These are phyloP conservation scores for Pseudeuparius sepicola DNA, from an alignment of 2,888 invertebrate genomes.

Conservation along the genomic window DNA sequence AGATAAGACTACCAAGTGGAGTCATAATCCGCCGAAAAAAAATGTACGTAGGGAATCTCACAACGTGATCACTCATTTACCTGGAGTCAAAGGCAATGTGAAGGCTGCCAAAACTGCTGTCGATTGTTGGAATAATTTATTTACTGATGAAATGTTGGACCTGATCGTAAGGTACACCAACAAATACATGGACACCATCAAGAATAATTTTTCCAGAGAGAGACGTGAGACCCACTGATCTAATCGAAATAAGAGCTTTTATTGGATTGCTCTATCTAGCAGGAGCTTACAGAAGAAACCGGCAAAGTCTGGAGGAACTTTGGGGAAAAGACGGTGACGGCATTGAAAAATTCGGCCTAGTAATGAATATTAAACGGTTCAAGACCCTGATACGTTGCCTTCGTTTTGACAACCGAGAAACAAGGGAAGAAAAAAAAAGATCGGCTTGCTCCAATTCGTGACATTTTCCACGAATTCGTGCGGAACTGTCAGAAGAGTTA, in stretches of 20 bases:
- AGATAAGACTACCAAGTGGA: conserved; percentile 5
- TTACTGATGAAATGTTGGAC: conserved; percentile 8
- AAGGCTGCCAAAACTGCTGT: conserved; percentile 3
- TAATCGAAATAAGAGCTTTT: conserved; percentile 2
- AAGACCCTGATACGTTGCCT: conserved; percentile 4
- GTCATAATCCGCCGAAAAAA: not conserved
- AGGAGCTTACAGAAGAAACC: conserved; percentile 2
- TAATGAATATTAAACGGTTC: no score
- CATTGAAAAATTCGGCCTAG: no score
- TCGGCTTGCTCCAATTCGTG: conserved; percentile 23
- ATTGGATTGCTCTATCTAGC: conserved; percentile 6
- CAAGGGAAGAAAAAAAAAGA: conserved; percentile 19
- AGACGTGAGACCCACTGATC: not conserved
- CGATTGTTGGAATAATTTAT: conserved; percentile 6
- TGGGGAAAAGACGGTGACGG: conserved; percentile 3
- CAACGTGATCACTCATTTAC: conserved; percentile 5
- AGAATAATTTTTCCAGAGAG: conserved; percentile 2
- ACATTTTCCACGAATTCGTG: no score
- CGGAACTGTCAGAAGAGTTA: not conserved
- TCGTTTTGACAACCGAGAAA: conserved; percentile 5
- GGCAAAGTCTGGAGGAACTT: conserved; percentile 5
- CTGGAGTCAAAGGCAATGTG: not conserved
- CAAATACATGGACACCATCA: conserved; percentile 3
- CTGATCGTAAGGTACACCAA: conserved; percentile 7
- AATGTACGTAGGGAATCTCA: conserved; percentile 3